Evolutionary conservation across 2,888 invertebrate species (phyloP).

Genomic region (Lepas anatifera): DNA sequence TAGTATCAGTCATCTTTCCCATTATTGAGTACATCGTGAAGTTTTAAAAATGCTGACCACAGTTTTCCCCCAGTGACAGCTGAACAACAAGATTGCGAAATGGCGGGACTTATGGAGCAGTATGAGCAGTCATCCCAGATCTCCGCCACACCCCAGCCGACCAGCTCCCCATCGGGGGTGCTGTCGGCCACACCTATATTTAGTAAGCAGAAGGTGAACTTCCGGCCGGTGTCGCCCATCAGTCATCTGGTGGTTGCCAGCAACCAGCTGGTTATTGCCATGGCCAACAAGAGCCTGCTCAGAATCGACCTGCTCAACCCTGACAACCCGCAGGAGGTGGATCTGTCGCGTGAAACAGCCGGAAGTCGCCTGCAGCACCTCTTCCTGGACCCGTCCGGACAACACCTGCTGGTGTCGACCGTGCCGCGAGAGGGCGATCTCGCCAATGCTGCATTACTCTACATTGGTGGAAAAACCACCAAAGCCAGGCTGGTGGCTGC

Average conservation of each 20-base stretch:
- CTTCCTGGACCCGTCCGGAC: conserved; percentile 75
- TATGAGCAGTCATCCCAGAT: not conserved
- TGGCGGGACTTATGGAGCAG: not conserved
- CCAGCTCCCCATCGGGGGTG: too few species aligned
- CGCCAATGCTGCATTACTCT: conserved; percentile 30
- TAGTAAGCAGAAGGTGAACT: conserved; percentile 43
- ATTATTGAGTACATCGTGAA: too few species aligned
- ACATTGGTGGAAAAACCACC: not conserved
- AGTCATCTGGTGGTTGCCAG: conserved; percentile 68
- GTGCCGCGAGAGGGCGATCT: conserved; percentile 34
- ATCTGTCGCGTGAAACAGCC: conserved; percentile 50
- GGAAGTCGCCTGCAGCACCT: conserved; percentile 50
- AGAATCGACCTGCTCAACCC: conserved; percentile 68
- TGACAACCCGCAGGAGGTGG: conserved; percentile 62
- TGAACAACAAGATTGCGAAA: not conserved
- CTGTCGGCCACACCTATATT: conserved; percentile 16
- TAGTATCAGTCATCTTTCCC: too few species aligned
- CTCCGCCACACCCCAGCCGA: too few species aligned
- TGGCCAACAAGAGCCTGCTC: conserved; percentile 67
- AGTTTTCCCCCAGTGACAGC: too few species aligned
- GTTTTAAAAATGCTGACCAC: too few species aligned
- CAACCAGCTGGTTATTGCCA: conserved; percentile 67
- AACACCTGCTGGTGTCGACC: conserved; percentile 55
- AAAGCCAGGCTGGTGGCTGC: not conserved
- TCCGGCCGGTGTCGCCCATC: conserved; percentile 63